phyloP scores from a whole-genome alignment of 2,113 vertebrate genomes.

The Hypocryptadius cinnamomeus region DNA sequence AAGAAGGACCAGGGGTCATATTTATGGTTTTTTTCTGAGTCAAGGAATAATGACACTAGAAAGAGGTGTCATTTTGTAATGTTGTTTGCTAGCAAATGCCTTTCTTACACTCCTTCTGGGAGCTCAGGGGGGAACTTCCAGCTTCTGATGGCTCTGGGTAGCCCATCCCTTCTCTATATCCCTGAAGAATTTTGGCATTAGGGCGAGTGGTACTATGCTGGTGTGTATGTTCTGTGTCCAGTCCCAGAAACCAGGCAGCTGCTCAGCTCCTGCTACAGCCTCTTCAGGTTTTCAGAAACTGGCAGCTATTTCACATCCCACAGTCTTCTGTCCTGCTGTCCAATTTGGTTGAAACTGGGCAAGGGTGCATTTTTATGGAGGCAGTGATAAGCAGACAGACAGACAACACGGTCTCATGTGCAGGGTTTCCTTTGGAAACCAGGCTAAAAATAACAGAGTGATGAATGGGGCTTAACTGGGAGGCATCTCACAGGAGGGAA shows the following conservation, averaged over 20 bases:
- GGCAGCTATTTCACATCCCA: neutral
- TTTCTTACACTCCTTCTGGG: neutral
- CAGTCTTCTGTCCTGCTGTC: neutral
- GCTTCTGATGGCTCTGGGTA: neutral
- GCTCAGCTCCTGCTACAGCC: neutral
- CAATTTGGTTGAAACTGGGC: neutral
- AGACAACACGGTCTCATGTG: neutral
- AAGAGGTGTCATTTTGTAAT: neutral
- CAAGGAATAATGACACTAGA: neutral
- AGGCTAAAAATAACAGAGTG: neutral
- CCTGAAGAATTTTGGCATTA: neutral
- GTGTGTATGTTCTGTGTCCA: neutral
- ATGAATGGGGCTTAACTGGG: neutral
- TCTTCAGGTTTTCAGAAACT: neutral
- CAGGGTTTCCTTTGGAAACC: constrained; percentile 14
- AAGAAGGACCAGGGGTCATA: neutral
- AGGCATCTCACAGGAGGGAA: neutral
- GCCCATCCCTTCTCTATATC: neutral
- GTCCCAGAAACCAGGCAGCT: neutral
- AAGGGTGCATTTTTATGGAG: neutral
- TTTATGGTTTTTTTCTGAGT: neutral
- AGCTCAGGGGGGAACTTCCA: neutral
- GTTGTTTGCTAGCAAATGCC: neutral
- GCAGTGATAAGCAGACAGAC: neutral
- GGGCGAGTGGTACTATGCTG: accelerated